Percentiles rank a stretch among this genome's conserved stretches.
These are phyloP conservation scores for Petrophora chlorosata DNA, from an alignment of 2,888 invertebrate genomes.

Conservation along the genomic window DNA sequence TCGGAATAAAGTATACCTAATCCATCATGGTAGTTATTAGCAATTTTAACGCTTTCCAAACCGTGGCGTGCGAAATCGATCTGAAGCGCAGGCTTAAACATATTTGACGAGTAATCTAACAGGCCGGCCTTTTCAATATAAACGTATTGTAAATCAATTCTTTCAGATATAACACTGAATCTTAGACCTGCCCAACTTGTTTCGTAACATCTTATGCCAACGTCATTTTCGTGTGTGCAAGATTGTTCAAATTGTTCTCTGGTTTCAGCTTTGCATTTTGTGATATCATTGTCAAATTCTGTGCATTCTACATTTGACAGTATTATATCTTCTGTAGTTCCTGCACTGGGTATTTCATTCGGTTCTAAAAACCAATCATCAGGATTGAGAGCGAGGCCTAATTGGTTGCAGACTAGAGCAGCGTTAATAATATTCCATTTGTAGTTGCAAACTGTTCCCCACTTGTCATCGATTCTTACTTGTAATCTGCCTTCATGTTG, in stretches of 20 bases:
- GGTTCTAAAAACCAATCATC: slow-evolving; percentile 94
- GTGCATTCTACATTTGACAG: slow-evolving; percentile 95
- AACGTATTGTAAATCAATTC: slow-evolving; percentile 93
- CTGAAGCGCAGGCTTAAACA: slow-evolving; percentile 94
- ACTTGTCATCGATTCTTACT: slow-evolving; percentile 91
- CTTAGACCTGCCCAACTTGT: slow-evolving; percentile 97
- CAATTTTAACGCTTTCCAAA: slow-evolving; percentile 90
- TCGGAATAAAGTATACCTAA: slow-evolving; percentile 97
- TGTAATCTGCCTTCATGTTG: slow-evolving; percentile 94
- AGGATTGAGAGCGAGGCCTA: slow-evolving; percentile 96
- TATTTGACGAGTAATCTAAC: slow-evolving; percentile 94
- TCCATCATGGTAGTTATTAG: slow-evolving; percentile 96
- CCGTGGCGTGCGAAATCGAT: slow-evolving; percentile 93
- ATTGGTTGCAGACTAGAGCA: slow-evolving; percentile 96
- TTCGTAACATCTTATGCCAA: slow-evolving; percentile 94
- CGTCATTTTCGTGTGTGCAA: slow-evolving; percentile 93
- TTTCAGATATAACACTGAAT: slow-evolving; percentile 93
- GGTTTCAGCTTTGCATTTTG: slow-evolving; percentile 92
- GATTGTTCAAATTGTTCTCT: slow-evolving; percentile 93
- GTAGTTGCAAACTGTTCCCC: slow-evolving; percentile 99
- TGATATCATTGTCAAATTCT: slow-evolving; percentile 95
- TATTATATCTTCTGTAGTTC: slow-evolving; percentile 89
- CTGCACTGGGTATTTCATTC: slow-evolving; percentile 91
- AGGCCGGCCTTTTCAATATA: slow-evolving; percentile 96
- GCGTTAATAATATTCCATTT: slow-evolving; percentile 97